Evolutionary conservation across 1,140 invertebrate species (phyloP).

Genomic region (Prorops nasuta): DNA sequence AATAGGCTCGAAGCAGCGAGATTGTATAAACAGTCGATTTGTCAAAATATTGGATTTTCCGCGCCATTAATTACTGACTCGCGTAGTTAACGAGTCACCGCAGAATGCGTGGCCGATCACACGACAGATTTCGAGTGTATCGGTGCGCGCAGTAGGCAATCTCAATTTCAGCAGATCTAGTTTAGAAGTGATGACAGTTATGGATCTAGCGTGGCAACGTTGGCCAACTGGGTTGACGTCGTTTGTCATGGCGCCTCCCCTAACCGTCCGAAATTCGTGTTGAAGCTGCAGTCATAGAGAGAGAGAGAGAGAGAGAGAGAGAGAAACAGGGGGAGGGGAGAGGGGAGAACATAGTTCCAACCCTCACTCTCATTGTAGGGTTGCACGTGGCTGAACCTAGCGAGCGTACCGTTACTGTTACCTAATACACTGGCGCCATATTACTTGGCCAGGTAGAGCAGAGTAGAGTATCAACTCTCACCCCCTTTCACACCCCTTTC

Average conservation of each 20-base stretch:
- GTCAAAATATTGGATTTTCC: background rate
- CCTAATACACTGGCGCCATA: conserved; percentile 38
- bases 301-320: too few relatives aligned
- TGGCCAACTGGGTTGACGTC: conserved; percentile 34
- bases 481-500: background rate
- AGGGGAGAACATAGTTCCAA: background rate
- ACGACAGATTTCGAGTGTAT: background rate
- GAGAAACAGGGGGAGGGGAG: background rate
- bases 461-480: conserved; percentile 3
- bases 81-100: background rate
- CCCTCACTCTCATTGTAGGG: conserved; percentile 8
- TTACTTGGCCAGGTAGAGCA: conserved; percentile 27
- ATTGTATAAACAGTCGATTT: too few relatives aligned
- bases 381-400: conserved; percentile 20
- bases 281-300: too few relatives aligned
- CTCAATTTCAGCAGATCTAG: conserved; percentile 39
- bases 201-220: conserved; percentile 39
- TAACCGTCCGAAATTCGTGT: background rate
- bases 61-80: background rate
- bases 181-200: conserved; percentile 46
- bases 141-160: conserved; percentile 13
- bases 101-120: background rate
- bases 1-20: too few relatives aligned
- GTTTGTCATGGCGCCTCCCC: conserved; percentile 32
- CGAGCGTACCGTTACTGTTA: conserved; percentile 30